phyloP scores from a whole-genome alignment of 2,888 invertebrate genomes.

The Apoda limacodes region DNA sequence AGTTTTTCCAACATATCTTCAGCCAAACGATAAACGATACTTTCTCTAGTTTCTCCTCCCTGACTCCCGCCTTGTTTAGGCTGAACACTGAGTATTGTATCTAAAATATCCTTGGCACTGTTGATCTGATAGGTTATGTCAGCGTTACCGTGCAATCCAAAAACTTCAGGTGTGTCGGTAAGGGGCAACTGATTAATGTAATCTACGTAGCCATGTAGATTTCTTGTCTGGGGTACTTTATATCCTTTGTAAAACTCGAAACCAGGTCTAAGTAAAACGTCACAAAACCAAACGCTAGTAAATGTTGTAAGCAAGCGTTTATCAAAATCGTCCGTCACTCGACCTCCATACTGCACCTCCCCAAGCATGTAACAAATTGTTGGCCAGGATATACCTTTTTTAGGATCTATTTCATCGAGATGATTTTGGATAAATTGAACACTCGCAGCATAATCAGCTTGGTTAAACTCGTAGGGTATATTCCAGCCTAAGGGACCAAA shows the following conservation, averaged over 20 bases:
- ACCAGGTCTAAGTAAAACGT: slow-evolving; percentile 84
- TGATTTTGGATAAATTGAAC: slow-evolving; percentile 97
- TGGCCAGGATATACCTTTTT: slow-evolving; percentile 97
- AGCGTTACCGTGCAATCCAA: slow-evolving; percentile 96
- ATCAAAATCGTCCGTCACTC: slow-evolving; percentile 98
- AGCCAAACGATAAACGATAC: slow-evolving; percentile 90
- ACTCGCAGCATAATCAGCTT: slow-evolving; percentile 95
- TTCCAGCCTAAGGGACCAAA: slow-evolving; percentile 98
- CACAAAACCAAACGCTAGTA: slow-evolving; percentile 96
- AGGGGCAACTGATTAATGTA: slow-evolving; percentile 88
- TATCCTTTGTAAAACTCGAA: slow-evolving; percentile 96
- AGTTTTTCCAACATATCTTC: slow-evolving; percentile 88
- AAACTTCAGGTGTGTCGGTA: slow-evolving; percentile 94
- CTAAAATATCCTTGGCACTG: slow-evolving; percentile 92
- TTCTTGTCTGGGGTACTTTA: slow-evolving; percentile 88
- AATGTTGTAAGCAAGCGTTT: slow-evolving; percentile 93
- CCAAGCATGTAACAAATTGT: slow-evolving; percentile 98
- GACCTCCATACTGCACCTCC: slow-evolving; percentile 88
- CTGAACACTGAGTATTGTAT: slow-evolving; percentile 95
- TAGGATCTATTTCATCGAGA: slow-evolving; percentile 96
- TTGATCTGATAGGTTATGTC: slow-evolving; percentile 98
- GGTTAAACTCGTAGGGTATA: slow-evolving; percentile 96
- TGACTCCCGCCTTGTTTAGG: slow-evolving; percentile 94
- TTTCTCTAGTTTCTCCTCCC: slow-evolving; percentile 93
- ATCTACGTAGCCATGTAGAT: slow-evolving; percentile 81